A percentile compares a stretch with the other conserved stretches of the same genome.
Conservation (phyloP, 2,888 invertebrate species). For the Ophonus ardosiacus region DNA sequence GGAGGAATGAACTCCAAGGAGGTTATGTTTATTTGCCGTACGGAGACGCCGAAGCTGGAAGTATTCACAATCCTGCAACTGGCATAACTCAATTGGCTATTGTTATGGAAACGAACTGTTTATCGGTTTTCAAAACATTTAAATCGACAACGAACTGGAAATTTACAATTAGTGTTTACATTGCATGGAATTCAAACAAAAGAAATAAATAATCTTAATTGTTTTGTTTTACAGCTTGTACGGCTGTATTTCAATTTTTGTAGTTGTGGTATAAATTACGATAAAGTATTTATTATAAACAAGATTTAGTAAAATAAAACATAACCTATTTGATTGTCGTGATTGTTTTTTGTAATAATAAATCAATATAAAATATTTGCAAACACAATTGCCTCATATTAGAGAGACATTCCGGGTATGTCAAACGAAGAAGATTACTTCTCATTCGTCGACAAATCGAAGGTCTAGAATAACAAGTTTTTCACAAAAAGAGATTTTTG, state of each 20-base stretch:
- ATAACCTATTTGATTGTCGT: neutral
- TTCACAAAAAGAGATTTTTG: too few species aligned
- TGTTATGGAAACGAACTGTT: conserved; percentile 56
- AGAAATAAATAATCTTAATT: conserved; percentile 38
- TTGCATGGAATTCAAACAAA: conserved; percentile 9
- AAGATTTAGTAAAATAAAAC: neutral
- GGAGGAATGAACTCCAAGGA: conserved; percentile 45
- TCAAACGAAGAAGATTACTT: too few species aligned
- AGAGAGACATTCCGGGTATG: too few species aligned
- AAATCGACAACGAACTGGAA: conserved; percentile 27
- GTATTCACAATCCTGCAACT: conserved; percentile 22
- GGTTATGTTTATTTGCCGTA: conserved; percentile 35
- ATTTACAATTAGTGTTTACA: conserved; percentile 25
- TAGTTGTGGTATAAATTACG: neutral
- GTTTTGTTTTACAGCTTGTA: conserved; percentile 26
- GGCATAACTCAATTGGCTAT: conserved; percentile 52
- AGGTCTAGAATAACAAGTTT: too few species aligned
- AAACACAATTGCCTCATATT: too few species aligned
- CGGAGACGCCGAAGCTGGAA: neutral
- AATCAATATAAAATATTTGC: too few species aligned
- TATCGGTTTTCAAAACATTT: conserved; percentile 55
- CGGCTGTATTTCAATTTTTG: neutral
- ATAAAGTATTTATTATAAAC: neutral
- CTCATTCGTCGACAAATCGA: too few species aligned
- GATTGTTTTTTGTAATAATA: neutral